Evolutionary conservation across 2,888 invertebrate species (phyloP).

Genomic region (Morpho helenor): DNA sequence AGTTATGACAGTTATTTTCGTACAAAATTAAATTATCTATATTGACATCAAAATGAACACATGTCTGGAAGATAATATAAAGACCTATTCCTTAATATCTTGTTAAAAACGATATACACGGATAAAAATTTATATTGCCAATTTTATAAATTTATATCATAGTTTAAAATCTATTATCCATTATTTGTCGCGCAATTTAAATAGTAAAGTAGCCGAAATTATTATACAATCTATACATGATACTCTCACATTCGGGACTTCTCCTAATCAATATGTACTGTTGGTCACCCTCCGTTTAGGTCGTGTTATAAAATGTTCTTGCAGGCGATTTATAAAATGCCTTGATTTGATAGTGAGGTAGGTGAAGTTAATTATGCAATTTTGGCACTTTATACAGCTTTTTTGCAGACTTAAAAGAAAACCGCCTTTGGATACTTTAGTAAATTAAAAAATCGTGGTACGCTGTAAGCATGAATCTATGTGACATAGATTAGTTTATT

Average conservation of each 20-base stretch:
- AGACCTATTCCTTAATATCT: too few species aligned
- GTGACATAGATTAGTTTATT: too few species aligned
- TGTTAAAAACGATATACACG: too few species aligned
- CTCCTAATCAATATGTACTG: not conserved
- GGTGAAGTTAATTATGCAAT: constrained; percentile 13
- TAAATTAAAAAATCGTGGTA: too few species aligned
- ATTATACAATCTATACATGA: not conserved
- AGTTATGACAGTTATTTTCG: too few species aligned
- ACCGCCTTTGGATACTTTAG: not conserved
- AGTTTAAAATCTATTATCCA: too few species aligned
- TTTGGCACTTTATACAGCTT: constrained; percentile 5
- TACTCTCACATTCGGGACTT: not conserved
- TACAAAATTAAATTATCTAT: too few species aligned
- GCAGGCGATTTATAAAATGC: constrained; percentile 13
- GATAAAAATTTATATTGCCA: too few species aligned
- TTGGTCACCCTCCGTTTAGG: constrained; percentile 30
- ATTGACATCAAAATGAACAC: too few species aligned
- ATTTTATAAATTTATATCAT: too few species aligned
- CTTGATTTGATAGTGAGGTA: constrained; percentile 9
- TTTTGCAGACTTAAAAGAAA: constrained; percentile 6
- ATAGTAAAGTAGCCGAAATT: not conserved
- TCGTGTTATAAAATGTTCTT: constrained; percentile 34
- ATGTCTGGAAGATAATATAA: too few species aligned
- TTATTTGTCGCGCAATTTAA: not conserved
- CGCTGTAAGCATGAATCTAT: too few species aligned